phyloP scores from a whole-genome alignment of 2,888 invertebrate genomes.

The Synergus umbraculus region DNA sequence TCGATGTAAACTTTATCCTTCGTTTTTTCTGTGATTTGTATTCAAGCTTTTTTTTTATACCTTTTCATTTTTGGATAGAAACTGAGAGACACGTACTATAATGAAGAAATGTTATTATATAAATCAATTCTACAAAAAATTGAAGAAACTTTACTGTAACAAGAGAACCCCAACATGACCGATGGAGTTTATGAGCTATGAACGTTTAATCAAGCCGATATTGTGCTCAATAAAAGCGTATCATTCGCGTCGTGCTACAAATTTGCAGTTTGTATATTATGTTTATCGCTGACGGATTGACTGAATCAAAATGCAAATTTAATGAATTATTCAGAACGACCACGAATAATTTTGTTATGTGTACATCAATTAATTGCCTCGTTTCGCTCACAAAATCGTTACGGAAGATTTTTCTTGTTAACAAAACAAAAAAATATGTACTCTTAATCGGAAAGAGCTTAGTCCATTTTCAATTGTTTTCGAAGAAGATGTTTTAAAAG shows the following conservation, averaged over 20 bases:
- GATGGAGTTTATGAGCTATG: slow-evolving; percentile 28
- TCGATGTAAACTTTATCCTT: too few relatives aligned
- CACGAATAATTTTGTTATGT: slow-evolving; percentile 22
- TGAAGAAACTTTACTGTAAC: background rate
- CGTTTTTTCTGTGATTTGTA: too few relatives aligned
- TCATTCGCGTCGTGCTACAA: slow-evolving; percentile 30
- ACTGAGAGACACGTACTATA: too few relatives aligned
- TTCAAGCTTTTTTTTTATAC: background rate
- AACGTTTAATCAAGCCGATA: slow-evolving; percentile 32
- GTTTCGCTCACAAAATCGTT: background rate
- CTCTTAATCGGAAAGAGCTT: background rate
- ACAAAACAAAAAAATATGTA: background rate
- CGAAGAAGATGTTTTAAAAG: background rate
- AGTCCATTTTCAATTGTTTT: background rate
- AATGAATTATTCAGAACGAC: slow-evolving; percentile 35
- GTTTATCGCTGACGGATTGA: slow-evolving; percentile 40
- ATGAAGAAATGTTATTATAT: too few relatives aligned
- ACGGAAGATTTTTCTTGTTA: background rate
- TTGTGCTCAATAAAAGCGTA: slow-evolving; percentile 40
- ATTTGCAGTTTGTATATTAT: slow-evolving; percentile 31
- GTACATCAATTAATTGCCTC: slow-evolving; percentile 20
- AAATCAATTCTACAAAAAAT: background rate
- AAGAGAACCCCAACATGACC: background rate
- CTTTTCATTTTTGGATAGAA: too few relatives aligned
- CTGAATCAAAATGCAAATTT: slow-evolving; percentile 39